A percentile compares a stretch with the other conserved stretches of the same genome.
Conservation (phyloP, 2,888 invertebrate species). For the Smittia sp. region DNA sequence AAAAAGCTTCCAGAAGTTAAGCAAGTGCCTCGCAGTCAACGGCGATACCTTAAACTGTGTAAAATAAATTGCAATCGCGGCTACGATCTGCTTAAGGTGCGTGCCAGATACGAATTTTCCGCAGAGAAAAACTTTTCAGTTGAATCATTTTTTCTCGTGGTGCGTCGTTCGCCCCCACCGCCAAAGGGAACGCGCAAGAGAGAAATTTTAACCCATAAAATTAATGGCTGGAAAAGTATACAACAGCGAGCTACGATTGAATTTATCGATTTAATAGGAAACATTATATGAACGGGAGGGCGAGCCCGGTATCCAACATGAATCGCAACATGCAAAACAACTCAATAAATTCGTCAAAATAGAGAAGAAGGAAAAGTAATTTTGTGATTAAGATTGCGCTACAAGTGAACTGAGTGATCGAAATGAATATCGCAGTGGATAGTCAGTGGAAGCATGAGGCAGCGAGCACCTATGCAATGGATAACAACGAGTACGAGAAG, state of each 20-base stretch:
- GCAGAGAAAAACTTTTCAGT: background rate
- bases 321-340: conserved; percentile 4
- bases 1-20: background rate
- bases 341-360: conserved; percentile 20
- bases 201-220: background rate
- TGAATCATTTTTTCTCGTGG: conserved; percentile 19
- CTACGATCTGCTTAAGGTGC: conserved; percentile 25
- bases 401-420: background rate
- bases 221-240: background rate
- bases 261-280: conserved; percentile 34
- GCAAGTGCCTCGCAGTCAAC: background rate
- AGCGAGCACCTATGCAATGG: conserved; percentile 9
- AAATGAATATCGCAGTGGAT: conserved; percentile 27
- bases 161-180: background rate
- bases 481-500: conserved; percentile 37
- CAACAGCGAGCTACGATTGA: conserved; percentile 3
- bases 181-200: conserved; percentile 15
- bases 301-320: background rate
- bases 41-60: conserved; percentile 12
- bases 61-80: conserved; percentile 19
- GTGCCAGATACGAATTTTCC: conserved; percentile 25
- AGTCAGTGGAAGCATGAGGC: conserved; percentile 36
- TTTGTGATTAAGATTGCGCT: background rate
- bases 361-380: background rate
- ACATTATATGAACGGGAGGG: background rate